Base-by-base conservation (phyloP, 1,140 invertebrate genomes). In the Lordiphosa mommai region DNA sequence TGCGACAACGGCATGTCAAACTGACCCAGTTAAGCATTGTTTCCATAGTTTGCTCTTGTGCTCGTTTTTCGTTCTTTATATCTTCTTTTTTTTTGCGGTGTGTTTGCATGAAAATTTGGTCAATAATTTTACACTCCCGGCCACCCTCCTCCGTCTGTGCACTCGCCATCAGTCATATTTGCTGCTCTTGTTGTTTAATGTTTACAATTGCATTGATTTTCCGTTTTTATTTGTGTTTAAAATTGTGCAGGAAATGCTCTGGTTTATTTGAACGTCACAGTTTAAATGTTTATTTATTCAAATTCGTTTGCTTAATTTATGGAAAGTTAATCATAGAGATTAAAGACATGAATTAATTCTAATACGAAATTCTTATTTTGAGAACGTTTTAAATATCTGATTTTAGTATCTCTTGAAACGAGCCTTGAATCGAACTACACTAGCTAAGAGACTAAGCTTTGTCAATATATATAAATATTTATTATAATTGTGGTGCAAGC, bases 1-100 rank as follows among this genome's bases (percentile, higher is more conserved):
- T 82, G 76, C 76, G 76, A 82, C 76, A 82, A 72, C 76, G 52
- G 68, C 76, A 84, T 84, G 72, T 82, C 76, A 82, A 82, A 84
- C 69, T 84, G 76, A 82, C 76, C 76, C 72, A 82, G 72, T 82
- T 82, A 72, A 84, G 58, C 58, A 72, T 58, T 61, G 53, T 47
- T 44, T 57, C 66, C 59, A 66, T 61, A 80, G 74, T 61, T 57
- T 82, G 76, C 76, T 82, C 71, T 80, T 82, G 77, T 43, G 61
- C 76, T 80, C 58, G 50, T 80, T 80, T 79, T 43, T 43, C 38
- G 23, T 5, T 27, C 38, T 41, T 41, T 23, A 12, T n/a, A n/a
- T n/a, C 12, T 8, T 5, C 10, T 41, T 16, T 38, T 37, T 37
- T 43, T 68, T 57, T 76, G 76, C 66, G 76, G 76, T 60, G 29